Evolutionary conservation across 2,888 invertebrate species (phyloP).

Genomic region (Boloria euphrosyne): DNA sequence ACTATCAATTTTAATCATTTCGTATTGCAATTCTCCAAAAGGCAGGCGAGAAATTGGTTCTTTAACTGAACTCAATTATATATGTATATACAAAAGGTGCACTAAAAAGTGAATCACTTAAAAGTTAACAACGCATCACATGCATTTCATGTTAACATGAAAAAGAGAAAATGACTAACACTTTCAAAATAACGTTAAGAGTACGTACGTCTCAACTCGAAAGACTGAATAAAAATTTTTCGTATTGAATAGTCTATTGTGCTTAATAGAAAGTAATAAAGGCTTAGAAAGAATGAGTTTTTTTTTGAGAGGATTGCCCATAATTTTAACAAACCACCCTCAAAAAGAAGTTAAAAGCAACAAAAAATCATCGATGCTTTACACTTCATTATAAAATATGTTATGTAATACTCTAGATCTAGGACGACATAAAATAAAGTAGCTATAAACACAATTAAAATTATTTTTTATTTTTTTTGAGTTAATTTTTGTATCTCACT

Average conservation of each 20-base stretch:
- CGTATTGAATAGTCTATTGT: constrained; percentile 32
- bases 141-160: constrained; percentile 20
- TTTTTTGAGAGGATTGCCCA: too few relatives aligned
- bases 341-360: too few relatives aligned
- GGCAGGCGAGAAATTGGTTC: too few relatives aligned
- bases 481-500: too few relatives aligned
- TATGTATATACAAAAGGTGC: constrained; percentile 1
- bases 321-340: too few relatives aligned
- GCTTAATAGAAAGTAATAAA: constrained; percentile 27
- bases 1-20: too few relatives aligned
- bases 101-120: constrained; percentile 14
- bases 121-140: constrained; percentile 30
- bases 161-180: constrained; percentile 30
- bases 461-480: too few relatives aligned
- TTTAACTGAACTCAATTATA: background rate
- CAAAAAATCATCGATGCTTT: too few relatives aligned
- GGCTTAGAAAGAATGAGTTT: constrained; percentile 11
- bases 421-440: background rate
- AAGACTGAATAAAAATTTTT: constrained; percentile 25
- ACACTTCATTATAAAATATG: too few relatives aligned
- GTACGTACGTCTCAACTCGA: constrained; percentile 33
- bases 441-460: background rate
- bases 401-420: background rate
- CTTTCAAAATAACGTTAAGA: constrained; percentile 32
- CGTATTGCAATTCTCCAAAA: too few relatives aligned